phyloP scores from a whole-genome alignment of 2,888 invertebrate genomes.

The Synergus itoensis region DNA sequence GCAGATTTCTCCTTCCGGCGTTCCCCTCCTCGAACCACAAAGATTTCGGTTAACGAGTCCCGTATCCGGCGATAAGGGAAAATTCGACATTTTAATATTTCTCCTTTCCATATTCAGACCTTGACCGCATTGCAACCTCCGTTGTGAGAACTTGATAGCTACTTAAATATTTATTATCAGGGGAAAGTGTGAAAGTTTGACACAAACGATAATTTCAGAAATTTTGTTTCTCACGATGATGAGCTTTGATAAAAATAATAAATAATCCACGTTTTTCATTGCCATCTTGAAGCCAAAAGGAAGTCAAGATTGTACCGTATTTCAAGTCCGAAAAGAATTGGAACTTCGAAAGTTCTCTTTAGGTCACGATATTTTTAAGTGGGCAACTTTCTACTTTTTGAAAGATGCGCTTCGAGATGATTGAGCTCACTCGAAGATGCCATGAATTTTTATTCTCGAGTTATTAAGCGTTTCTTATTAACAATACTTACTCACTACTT shows the following conservation, averaged over 20 bases:
- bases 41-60: conserved; percentile 10
- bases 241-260: background rate
- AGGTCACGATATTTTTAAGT: conserved; percentile 30
- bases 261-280: background rate
- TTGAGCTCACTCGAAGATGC: conserved; percentile 19
- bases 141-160: background rate
- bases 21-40: background rate
- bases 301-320: background rate
- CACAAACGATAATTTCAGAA: background rate
- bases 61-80: background rate
- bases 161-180: conserved; percentile 18
- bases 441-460: conserved; percentile 4
- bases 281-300: background rate
- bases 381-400: conserved; percentile 38
- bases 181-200: conserved; percentile 39
- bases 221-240: background rate
- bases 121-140: conserved; percentile 1
- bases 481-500: background rate
- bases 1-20: conserved; percentile 60
- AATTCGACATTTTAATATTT: background rate
- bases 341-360: conserved; percentile 39
- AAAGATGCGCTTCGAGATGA: conserved; percentile 32
- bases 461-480: background rate
- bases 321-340: conserved; percentile 27
- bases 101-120: background rate